Base-by-base conservation (phyloP, 2,888 invertebrate species). In the Drosophila mulleri region DNA sequence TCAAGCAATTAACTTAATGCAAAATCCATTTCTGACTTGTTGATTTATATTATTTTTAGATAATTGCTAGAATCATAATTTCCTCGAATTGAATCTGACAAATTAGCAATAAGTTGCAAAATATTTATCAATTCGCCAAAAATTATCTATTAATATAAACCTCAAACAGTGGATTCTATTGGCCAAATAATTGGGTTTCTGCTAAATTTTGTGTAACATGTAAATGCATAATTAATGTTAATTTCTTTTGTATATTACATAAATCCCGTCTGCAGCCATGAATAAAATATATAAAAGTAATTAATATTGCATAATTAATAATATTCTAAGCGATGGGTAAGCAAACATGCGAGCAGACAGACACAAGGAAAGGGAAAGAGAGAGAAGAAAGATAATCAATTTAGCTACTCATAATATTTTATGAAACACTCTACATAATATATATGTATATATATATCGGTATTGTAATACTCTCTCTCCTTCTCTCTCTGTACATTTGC, bases 261-360 rank as follows among this genome's bases (percentile, higher is more conserved):
- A 37, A 29, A 23, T 23, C 11, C 11, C 6, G 39, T 45, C 23
- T 18, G 5, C 48, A 44, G 35, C 48, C 16, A 18, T 29, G 45
- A 66, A 26, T 68, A 47, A 35, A 41, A n/a, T 41, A n/a, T 26
- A 14, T 18, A 4, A 12, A 44, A 26, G 39, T 42, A 69, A 69
- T 67, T 57, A 57, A 67, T 68, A 47, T 47, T 67, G 12, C 20
- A 59, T 18, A 48, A 26, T 39, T 39, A 26, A 48, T 54, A 20
- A 54, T 54, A 26, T 12, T 29, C 54, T 37, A 41, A 54, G 52
- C 35, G 52, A 16, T 50, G 32, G 50, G 32, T 3, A 23, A 20
- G 3, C 52, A 52, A 14, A 37, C 14, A 52, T 12, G 18, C 29
- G 14, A 50, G 32, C 18, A 6, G 35, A 23, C 16, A 16, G n/a